phyloP scores from a whole-genome alignment of 2,888 invertebrate genomes.

The Hydraecia micacea region DNA sequence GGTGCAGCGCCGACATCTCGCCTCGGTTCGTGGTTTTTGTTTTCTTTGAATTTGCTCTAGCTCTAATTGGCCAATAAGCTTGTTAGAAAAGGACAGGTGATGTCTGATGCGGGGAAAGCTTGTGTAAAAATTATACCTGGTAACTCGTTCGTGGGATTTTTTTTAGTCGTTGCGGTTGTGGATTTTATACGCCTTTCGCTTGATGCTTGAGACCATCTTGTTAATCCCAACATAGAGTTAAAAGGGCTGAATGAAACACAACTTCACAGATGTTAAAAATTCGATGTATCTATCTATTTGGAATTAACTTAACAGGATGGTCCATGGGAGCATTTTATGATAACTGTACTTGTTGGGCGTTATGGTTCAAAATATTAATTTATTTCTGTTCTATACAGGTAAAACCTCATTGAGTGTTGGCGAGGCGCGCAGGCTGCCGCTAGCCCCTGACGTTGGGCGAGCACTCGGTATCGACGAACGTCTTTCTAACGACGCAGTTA shows the following conservation, averaged over 20 bases:
- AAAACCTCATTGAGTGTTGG: conserved; percentile 87
- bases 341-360: background rate
- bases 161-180: background rate
- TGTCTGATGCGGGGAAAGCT: background rate
- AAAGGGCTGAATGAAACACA: conserved; percentile 13
- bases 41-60: background rate
- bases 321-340: background rate
- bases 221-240: background rate
- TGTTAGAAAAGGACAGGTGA: background rate
- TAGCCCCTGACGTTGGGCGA: conserved; percentile 65
- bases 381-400: conserved; percentile 74
- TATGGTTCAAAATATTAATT: background rate
- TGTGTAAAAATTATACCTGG: background rate
- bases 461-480: conserved; percentile 68
- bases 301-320: background rate
- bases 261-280: background rate
- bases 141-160: background rate
- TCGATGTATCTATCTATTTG: background rate
- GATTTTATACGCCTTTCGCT: background rate
- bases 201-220: conserved; percentile 2
- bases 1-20: conserved; percentile 86
- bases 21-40: conserved; percentile 77
- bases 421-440: conserved; percentile 74
- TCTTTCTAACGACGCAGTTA: conserved; percentile 68
- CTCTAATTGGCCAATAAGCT: too few relatives aligned